Evolutionary conservation across 64 coral and sea anemone species (phyloP), one percentile per base, ranked within the genome.

Genomic region (Dendrophyllia cribrosa): DNA sequence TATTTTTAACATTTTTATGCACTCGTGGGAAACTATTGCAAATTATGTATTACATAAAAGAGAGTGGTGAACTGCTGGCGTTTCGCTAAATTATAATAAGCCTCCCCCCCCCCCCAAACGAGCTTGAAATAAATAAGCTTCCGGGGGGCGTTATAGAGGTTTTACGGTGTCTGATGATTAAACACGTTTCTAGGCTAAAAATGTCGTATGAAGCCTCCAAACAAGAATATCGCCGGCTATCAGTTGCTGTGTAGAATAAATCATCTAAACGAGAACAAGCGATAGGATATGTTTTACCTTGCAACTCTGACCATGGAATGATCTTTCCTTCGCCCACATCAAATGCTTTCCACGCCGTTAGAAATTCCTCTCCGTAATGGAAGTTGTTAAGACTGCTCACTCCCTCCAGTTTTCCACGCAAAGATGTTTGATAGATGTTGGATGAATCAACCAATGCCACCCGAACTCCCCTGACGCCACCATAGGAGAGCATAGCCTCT

Each of bases 321-420:
- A 44, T 53, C 67, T 82, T 92, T 51, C 90, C 90, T 63, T 85
- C 21, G 4, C 79, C 90, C 83, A 92, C 73, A 50, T 92, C 79
- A 55, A 73, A 92, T 19, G 79, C 77, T 85, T 92, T 92, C 90
- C 90, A 92, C 61, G 72, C 74, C 14, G 65, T 92, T 19, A 85
- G 44, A n/a, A 11, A 15, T 44, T 86, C 51, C 4, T 83, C 23
- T 21, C 52, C 60, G 51, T 58, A 74, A 48, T 61, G 65, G 56
- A 92, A 85, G 51, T 85, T 92, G 66, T 92, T 92, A 19, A 92
- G 58, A 26, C 49, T 66, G 79, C 75, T 92, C 43, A 85, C 84
- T 23, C 81, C 81, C 48, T 43, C 55, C 7, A 89, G 14, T 76
- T 77, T 89, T n/a, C 59, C 43, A 12, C 20, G 52, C 43, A 69